Base-by-base conservation (phyloP, 2,113 vertebrate genomes). In the Rhineura floridana region DNA sequence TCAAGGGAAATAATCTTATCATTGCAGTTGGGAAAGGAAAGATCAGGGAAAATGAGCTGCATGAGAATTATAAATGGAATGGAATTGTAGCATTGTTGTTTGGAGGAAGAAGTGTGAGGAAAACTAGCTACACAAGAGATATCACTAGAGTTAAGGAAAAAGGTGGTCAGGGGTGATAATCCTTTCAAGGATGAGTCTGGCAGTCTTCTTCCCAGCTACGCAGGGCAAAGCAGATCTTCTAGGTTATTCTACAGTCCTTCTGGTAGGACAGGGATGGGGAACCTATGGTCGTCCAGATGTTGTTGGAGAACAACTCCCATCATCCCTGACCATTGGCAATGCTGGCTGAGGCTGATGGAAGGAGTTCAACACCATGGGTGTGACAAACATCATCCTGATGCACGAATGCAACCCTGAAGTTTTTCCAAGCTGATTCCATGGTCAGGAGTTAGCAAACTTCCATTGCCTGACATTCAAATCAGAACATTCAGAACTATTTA, bases 81-180 rank as follows among this genome's bases (percentile, higher is more conserved):
- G 67, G 67, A 86, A 44, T 1, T 28, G 17, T 4, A 67, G 39
- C 15, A 65, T 17, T n/a, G 39, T 13, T 63, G 23, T 65, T 8
- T 12, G 39, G 39, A 15, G 23, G 1, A 1, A 62, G 39, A 65
- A 39, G 50, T 0, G 0, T 36, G 42, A 36, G 36, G 39, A 73
- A n/a, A 30, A 30, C 30, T n/a, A 21, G 65, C 28, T 67, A 23
- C 28, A 30, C 30, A 28, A 72, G 36, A 39, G 11, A 33, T n/a
- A 4, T 69, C 33, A n/a, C 11, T 8, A 42, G 39, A 73, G 21
- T 17, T 19, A 72, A 36, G 69, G 9, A 39, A 42, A 73, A 21
- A 30, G n/a, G 8, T 42, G 6, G 36, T 15, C 36, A 42, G 36
- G 36, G 70, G 19, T 73, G 36, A 42, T 15, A 39, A 39, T 19